Evolutionary conservation across 2,797 vertebrate genomes (phyloP).

Genomic region (Masticophis lateralis): DNA sequence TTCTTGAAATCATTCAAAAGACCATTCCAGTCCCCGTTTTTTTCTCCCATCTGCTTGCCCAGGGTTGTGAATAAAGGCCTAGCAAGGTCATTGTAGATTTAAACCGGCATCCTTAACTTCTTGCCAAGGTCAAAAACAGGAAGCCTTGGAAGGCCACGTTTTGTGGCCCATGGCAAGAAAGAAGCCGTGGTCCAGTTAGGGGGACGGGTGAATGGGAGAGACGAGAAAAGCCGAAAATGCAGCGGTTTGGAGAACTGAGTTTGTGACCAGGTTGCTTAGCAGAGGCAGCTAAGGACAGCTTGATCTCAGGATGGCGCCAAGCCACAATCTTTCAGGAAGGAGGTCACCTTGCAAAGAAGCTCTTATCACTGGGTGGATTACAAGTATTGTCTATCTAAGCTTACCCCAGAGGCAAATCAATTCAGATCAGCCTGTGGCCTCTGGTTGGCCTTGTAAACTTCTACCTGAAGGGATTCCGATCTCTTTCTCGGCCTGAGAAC

Average conservation of each 20-base stretch:
- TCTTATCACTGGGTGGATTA: not conserved
- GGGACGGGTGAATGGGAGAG: too few relatives aligned
- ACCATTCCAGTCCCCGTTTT: too few relatives aligned
- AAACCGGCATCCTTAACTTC: not conserved
- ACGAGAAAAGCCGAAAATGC: not conserved
- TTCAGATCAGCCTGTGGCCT: not conserved
- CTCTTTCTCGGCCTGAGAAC: not conserved
- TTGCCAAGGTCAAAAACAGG: too few relatives aligned
- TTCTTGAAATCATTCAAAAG: not conserved
- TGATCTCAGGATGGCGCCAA: not conserved
- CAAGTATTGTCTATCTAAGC: too few relatives aligned
- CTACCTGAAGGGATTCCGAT: not conserved
- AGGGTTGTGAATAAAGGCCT: too few relatives aligned
- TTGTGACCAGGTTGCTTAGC: not conserved
- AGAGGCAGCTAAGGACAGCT: not conserved
- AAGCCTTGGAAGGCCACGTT: too few relatives aligned
- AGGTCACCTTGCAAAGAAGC: slow-evolving; percentile 9
- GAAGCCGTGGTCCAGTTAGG: too few relatives aligned
- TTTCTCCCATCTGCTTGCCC: too few relatives aligned
- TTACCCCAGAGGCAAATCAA: not conserved
- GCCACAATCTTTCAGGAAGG: not conserved
- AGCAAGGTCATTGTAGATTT: too few relatives aligned
- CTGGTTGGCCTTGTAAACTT: not conserved
- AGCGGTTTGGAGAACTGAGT: not conserved
- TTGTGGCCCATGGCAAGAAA: not conserved